A percentile compares a stretch with the other conserved stretches of the same genome.
These are phyloP conservation scores for Incurvaria masculella DNA, from an alignment of 2,888 invertebrate species.

Conservation along the genomic window DNA sequence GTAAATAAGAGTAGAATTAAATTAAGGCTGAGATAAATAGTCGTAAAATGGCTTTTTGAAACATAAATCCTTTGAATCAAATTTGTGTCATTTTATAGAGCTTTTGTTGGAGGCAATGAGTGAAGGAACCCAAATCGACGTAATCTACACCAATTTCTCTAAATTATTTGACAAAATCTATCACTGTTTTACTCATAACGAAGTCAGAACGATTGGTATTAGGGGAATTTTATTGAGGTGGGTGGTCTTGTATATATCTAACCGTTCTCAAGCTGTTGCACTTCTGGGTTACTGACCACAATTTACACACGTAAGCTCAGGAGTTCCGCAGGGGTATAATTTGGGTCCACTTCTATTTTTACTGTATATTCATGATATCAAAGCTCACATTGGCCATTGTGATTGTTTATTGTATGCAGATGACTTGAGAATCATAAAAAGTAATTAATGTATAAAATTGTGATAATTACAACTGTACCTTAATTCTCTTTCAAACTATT, in stretches of 20 bases:
- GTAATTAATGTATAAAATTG: not conserved
- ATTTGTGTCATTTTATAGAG: no score
- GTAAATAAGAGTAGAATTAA: no score
- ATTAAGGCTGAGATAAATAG: no score
- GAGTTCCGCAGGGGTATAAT: conserved; percentile 4
- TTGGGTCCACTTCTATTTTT: conserved; percentile 3
- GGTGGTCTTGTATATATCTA: conserved; percentile 2
- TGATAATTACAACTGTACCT: no score
- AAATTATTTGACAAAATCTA: conserved; percentile 7
- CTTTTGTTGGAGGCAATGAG: no score
- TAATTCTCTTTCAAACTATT: no score
- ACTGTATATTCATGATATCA: conserved; percentile 5
- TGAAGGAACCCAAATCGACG: not conserved
- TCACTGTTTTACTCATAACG: conserved; percentile 3
- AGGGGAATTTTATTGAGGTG: conserved; percentile 4
- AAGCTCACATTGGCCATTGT: not conserved
- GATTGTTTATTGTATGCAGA: no score
- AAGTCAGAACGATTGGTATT: conserved; percentile 4
- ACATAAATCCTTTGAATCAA: not conserved
- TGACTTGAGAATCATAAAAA: not conserved
- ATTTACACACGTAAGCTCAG: not conserved
- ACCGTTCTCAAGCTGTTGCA: no score
- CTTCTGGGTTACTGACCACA: no score
- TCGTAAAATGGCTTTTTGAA: not conserved
- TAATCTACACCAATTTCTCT: not conserved